Base-by-base conservation (phyloP, 2,113 vertebrate genomes). In the Heterochromis multidens region DNA sequence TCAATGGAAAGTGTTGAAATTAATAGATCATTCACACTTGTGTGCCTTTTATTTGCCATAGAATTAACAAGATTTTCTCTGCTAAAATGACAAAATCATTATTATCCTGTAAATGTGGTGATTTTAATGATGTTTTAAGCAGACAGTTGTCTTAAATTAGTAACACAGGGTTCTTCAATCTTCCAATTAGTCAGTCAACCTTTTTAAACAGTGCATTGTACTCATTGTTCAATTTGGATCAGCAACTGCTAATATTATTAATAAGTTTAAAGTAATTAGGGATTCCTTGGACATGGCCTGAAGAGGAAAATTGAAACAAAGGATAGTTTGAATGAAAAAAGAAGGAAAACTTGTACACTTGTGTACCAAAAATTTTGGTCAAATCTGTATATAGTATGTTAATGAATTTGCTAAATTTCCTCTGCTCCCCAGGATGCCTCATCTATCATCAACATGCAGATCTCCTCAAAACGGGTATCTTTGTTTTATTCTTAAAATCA, bases 391-490 rank as follows among this genome's bases (percentile, higher is more conserved):
- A 25, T 25, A 49, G 67, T 16, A 77, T 33, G 60, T 54, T 60
- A 25, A 58, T 63, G 79, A 0, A 61, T 59, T 52, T 37, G 8
- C 37, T 81, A 3, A n/a, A 59, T 81, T n/a, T 86, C 14, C 31
- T 89, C 40, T 90, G 23, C 40, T 88, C 78, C 79, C 84, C 93
- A 99, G 98, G 97, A 99, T 1, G 95, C 97, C 0, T 96, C 97
- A 1, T 94, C 98, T 4, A 94, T 99, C 92, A 97, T 95, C 87
- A 97, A 97, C 95, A 97, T 99, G 96, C 97, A 99, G 90, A 96
- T 99, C 88, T 99, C 99, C 37, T 99, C 98, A 54, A 99, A 99
- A 83, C 94, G 98, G 94, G 98, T 99, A 95, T 93, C 95, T 91
- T 57, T 83, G 11, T 49, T 63, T 52, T 43, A 58, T 6, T 58